Evolutionary conservation across 2,797 vertebrate species (phyloP), one percentile per base, ranked within the genome.

Genomic region (Sylvilagus floridanus): DNA sequence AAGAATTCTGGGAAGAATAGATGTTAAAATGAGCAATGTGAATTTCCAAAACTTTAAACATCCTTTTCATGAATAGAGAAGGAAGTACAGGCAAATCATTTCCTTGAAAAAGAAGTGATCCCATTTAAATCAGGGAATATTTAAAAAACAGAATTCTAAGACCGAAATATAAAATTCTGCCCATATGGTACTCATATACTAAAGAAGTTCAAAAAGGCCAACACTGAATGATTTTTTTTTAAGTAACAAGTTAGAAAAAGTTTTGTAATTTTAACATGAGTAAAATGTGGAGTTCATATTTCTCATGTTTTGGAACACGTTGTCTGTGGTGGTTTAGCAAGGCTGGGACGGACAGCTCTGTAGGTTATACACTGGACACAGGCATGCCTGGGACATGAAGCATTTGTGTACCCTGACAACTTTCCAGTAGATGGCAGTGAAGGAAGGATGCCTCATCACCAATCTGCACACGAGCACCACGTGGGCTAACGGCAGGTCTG

Each of bases 371-470:
- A 93, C 12, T 60, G 17, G 11, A 60, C 22, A 73, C 21, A 22
- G 10, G 7, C 47, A 60, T 24, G 14, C 9, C 62, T 32, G 42
- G 17, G 52, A 30, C 42, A 30, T 84, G 28, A 62, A 73, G 4
- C 35, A 60, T 72, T 68, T 84, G 42, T 57, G n/a, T 84, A 63
- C 50, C 87, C 72, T 37, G 30, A 62, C 71, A 85, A 62, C 24
- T 32, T 66, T 87, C 82, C 96, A 95, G 95, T 52, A 92, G 94
- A 91, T 75, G 94, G 95, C 92, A 86, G 87, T 21, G 92, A 90
- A 63, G 26, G 26, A 90, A 72, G n/a, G 30, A 79, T 24, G 28
- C 54, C 17, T 87, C 83, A 75, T 17, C 35, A 37, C 37, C 16
- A 83, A 84, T 71, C 10, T 30, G 16, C 17, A 83, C n/a, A 32